Evolutionary conservation across 2,888 invertebrate genomes (phyloP).

Genomic region (Stenotaenia linearis): DNA sequence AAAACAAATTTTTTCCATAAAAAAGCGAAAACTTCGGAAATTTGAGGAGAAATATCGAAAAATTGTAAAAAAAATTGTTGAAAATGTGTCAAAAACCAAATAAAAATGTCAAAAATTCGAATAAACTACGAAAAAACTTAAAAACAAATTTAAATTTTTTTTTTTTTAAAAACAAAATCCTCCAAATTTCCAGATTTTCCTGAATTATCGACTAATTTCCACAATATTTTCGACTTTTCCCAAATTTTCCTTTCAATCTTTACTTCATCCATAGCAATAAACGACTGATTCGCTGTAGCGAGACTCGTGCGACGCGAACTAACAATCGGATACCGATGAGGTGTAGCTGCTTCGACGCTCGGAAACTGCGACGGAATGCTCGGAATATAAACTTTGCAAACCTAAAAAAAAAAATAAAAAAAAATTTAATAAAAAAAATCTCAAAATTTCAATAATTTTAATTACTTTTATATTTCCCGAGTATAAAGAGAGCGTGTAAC

Average conservation of each 20-base stretch:
- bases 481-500: slow-evolving; percentile 72
- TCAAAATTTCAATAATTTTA: neutral
- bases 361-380: slow-evolving; percentile 43
- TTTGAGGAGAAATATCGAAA: too few species aligned
- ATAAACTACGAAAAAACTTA: too few species aligned
- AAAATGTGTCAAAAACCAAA: too few species aligned
- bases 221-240: slow-evolving; percentile 49
- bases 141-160: too few species aligned
- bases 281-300: slow-evolving; percentile 59
- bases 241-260: slow-evolving; percentile 47
- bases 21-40: too few species aligned
- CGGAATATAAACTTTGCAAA: slow-evolving; percentile 64
- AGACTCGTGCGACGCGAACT: slow-evolving; percentile 59
- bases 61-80: too few species aligned
- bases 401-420: slow-evolving; percentile 39
- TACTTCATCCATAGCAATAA: slow-evolving; percentile 47
- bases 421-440: neutral
- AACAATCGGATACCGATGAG: slow-evolving; percentile 41
- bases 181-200: too few species aligned
- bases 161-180: too few species aligned
- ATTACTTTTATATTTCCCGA: slow-evolving; percentile 69
- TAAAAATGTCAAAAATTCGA: too few species aligned
- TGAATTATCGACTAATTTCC: too few species aligned
- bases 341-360: slow-evolving; percentile 38
- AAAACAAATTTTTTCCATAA: too few species aligned